These are phyloP conservation scores for Clarias gariepinus DNA, from an alignment of 2,113 vertebrate species.

Conservation along the genomic window DNA sequence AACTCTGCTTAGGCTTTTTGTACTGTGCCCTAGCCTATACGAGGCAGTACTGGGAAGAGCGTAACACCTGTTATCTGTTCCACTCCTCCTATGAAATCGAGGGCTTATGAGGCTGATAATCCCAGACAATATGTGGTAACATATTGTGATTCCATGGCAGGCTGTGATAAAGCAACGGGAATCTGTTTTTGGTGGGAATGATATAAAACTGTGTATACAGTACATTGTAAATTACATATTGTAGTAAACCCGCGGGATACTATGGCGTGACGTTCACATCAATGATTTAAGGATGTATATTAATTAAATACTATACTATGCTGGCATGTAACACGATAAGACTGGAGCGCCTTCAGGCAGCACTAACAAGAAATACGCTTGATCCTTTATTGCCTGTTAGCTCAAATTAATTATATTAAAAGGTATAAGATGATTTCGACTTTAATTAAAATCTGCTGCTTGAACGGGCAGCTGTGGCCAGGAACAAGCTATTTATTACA, in stretches of 20 bases:
- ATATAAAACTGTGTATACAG: not conserved
- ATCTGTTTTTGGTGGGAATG: not conserved
- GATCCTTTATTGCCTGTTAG: conserved; percentile 17
- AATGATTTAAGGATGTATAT: conserved; percentile 3
- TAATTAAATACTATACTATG: not conserved
- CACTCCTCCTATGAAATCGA: not conserved
- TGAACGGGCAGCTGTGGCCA: conserved; percentile 12
- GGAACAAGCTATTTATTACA: conserved; percentile 9
- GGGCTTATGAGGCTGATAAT: not conserved
- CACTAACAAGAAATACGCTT: conserved; percentile 19
- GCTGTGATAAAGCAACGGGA: not conserved
- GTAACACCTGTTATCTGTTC: not conserved
- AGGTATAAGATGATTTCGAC: not conserved
- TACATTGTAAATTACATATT: not conserved
- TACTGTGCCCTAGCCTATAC: too few relatives aligned
- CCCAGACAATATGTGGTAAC: conserved; percentile 7
- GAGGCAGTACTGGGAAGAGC: not conserved
- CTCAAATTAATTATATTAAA: conserved; percentile 28
- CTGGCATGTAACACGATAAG: conserved; percentile 8
- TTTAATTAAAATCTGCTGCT: conserved; percentile 41
- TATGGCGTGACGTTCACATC: conserved; percentile 10
- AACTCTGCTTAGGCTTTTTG: not conserved
- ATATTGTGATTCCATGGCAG: not conserved
- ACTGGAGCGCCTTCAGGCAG: not conserved
- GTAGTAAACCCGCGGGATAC: not conserved